phyloP scores from a whole-genome alignment of 35 echinoderm and acorn worm species.

The Stichopus chloronotus region DNA sequence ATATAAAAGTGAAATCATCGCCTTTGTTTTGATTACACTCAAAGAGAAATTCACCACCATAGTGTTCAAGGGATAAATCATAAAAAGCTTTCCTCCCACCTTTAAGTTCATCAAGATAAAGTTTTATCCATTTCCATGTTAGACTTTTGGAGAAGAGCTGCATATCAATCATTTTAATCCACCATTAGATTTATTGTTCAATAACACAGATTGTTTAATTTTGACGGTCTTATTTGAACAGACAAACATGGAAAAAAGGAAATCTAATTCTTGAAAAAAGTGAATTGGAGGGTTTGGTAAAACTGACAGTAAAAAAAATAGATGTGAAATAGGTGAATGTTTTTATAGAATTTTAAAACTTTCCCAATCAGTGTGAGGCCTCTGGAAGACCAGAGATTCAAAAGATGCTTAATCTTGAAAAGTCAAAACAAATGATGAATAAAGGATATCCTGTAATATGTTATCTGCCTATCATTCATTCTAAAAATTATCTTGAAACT shows the following conservation, averaged over 20 bases:
- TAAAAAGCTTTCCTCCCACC: not conserved
- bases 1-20: not conserved
- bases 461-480: not conserved
- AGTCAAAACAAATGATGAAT: not conserved
- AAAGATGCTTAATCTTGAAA: not conserved
- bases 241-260: not conserved
- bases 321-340: not conserved
- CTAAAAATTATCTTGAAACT: not conserved
- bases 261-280: not conserved
- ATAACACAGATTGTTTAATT: not conserved
- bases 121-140: not conserved
- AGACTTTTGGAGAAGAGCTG: not conserved
- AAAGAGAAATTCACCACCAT: not conserved
- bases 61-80: not conserved
- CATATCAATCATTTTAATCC: not conserved
- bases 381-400: not conserved
- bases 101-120: not conserved
- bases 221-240: not conserved
- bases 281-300: not conserved
- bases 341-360: constrained; percentile 24
- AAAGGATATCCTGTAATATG: not conserved
- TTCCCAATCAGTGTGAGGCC: constrained; percentile 1
- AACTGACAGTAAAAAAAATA: not conserved
- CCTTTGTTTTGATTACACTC: not conserved
- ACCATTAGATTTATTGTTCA: not conserved